phyloP scores from a whole-genome alignment of 37 sponge, comb jelly and placozoan species.

The Haliclona indistincta region DNA sequence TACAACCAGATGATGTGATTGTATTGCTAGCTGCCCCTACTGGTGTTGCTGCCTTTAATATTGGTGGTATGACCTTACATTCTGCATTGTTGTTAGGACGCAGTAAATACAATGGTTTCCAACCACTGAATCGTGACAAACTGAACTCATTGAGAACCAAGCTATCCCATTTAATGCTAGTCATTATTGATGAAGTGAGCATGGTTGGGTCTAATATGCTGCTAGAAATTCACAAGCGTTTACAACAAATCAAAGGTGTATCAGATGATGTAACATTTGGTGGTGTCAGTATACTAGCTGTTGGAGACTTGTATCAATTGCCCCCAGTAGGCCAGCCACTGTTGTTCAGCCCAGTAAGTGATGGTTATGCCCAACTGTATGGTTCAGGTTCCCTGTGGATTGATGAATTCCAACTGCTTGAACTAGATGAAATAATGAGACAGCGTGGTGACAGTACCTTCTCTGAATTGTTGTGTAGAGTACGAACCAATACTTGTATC shows the following conservation, averaged over 20 bases:
- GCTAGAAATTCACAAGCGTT: slow-evolving; percentile 30
- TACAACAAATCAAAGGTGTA: slow-evolving; percentile 33
- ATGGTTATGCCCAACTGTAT: slow-evolving; percentile 32
- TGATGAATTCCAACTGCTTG: slow-evolving; percentile 46
- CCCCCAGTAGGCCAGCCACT: slow-evolving; percentile 15
- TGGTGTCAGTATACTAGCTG: slow-evolving; percentile 26
- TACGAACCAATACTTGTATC: slow-evolving; percentile 21
- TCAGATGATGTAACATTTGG: slow-evolving; percentile 24
- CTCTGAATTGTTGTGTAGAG: slow-evolving; percentile 31
- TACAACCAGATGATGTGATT: slow-evolving; percentile 25
- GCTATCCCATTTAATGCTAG: slow-evolving; percentile 17
- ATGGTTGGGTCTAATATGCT: slow-evolving; percentile 51
- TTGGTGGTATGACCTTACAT: neutral
- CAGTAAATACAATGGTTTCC: slow-evolving; percentile 10
- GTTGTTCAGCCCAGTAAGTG: slow-evolving; percentile 21
- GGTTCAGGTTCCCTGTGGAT: slow-evolving; percentile 38
- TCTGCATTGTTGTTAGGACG: slow-evolving; percentile 2
- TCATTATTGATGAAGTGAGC: slow-evolving; percentile 60
- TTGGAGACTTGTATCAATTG: slow-evolving; percentile 52
- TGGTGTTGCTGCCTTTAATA: slow-evolving; percentile 28
- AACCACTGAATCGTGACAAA: slow-evolving; percentile 19
- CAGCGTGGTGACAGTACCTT: slow-evolving; percentile 25
- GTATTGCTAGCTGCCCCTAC: slow-evolving; percentile 18
- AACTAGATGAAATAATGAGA: slow-evolving; percentile 35
- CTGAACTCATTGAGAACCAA: slow-evolving; percentile 21